Conservation (phyloP, 1,140 invertebrate species). For the Gryon sp. region DNA sequence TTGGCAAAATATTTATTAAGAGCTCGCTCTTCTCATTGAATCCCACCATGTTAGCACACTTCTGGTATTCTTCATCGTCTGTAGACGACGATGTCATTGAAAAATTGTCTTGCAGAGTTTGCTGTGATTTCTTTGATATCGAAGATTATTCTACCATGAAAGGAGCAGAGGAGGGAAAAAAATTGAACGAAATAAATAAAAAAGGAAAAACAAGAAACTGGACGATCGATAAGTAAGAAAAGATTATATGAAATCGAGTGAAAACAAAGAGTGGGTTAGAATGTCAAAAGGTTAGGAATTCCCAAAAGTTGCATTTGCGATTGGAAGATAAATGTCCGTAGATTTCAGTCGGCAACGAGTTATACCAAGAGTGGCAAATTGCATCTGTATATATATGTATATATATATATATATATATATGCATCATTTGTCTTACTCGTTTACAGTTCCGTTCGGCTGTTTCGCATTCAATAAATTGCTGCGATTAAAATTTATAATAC, state of each 20-base stretch:
- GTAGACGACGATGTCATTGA: conserved; percentile 46
- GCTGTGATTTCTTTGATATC: conserved; percentile 55
- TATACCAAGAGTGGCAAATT: conserved; percentile 25
- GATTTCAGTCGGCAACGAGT: too few species aligned
- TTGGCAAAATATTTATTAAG: too few species aligned
- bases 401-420: conserved; percentile 4
- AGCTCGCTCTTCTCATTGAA: too few species aligned
- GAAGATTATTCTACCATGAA: conserved; percentile 51
- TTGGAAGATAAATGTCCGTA: conserved; percentile 43
- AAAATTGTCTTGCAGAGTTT: conserved; percentile 50
- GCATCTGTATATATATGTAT: conserved; percentile 6
- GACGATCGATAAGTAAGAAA: conserved; percentile 40
- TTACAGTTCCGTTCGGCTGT: conserved; percentile 34
- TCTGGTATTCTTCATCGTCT: conserved; percentile 47
- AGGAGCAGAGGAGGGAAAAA: too few species aligned
- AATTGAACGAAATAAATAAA: too few species aligned
- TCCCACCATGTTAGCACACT: conserved; percentile 32
- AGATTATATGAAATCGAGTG: conserved; percentile 50
- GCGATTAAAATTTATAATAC: conserved; percentile 45
- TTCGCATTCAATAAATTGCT: conserved; percentile 35
- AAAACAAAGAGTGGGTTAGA: conserved; percentile 52
- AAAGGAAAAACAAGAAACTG: conserved; percentile 26
- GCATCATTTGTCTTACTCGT: conserved; percentile 43
- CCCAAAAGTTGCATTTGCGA: conserved; percentile 34
- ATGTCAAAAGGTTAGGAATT: conserved; percentile 48